Evolutionary conservation across 2,113 vertebrate genomes (phyloP).

Genomic region (Rissa tridactyla): DNA sequence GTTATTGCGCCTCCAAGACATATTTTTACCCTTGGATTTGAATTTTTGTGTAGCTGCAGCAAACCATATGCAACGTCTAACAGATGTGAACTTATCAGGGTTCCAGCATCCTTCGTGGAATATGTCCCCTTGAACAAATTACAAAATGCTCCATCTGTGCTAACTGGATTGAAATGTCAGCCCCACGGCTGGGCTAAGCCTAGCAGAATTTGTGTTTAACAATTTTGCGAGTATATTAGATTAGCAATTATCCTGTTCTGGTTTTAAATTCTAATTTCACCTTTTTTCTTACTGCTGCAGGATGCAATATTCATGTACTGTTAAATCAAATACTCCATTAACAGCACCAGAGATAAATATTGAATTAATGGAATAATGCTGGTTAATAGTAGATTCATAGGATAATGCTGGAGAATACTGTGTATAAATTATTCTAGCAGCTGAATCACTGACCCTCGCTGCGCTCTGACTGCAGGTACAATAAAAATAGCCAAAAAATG

Average conservation of each 20-base stretch:
- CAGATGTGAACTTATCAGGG: conserved; percentile 1
- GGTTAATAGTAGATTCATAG: conserved; percentile 24
- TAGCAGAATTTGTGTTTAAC: neutral
- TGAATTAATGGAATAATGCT: conserved; percentile 55
- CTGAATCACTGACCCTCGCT: neutral
- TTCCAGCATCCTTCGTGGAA: neutral
- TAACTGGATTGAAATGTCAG: conserved; percentile 13
- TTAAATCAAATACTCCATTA: conserved; percentile 53
- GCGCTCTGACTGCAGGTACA: neutral
- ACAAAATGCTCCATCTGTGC: conserved; percentile 19
- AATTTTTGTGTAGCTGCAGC: neutral
- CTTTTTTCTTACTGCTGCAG: neutral
- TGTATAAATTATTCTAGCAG: neutral
- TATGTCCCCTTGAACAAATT: neutral
- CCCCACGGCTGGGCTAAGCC: neutral
- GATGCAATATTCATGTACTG: conserved; percentile 47
- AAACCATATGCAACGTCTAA: neutral
- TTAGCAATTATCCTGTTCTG: neutral
- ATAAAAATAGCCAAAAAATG: neutral
- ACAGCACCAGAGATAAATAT: conserved; percentile 45
- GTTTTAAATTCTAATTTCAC: conserved; percentile 15
- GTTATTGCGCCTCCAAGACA: neutral
- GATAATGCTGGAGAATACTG: neutral
- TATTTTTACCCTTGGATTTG: neutral
- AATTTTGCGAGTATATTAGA: neutral